A percentile compares a stretch with the other conserved stretches of the same genome.
Conservation (phyloP, 2,113 vertebrate species). For the Dunckerocampus dactyliophorus region DNA sequence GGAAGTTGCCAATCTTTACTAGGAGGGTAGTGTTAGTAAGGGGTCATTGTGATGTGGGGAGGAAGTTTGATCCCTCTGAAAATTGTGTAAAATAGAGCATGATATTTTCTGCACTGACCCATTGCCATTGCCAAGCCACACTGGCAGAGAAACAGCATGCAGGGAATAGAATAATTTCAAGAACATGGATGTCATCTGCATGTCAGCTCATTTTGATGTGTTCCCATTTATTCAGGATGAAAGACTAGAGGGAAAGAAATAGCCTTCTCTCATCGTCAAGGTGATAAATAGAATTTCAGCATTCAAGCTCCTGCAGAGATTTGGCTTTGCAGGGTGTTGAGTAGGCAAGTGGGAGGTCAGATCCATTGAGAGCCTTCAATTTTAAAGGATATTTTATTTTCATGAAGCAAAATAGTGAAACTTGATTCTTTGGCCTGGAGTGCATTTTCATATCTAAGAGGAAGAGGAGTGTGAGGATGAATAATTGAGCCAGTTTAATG, state of each 20-base stretch:
- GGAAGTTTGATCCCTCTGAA: constrained; percentile 12
- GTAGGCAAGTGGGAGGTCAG: constrained; percentile 27
- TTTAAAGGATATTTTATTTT: constrained; percentile 59
- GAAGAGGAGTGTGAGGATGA: constrained; percentile 44
- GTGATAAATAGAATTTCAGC: constrained; percentile 67
- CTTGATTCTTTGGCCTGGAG: constrained; percentile 30
- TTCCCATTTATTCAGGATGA: constrained; percentile 35
- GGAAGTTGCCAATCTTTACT: constrained; percentile 42
- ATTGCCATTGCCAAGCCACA: constrained; percentile 29
- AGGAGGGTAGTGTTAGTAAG: constrained; percentile 10
- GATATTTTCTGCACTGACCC: constrained; percentile 21
- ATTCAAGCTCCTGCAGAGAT: constrained; percentile 46
- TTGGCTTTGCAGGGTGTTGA: constrained; percentile 35
- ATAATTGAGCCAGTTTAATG: constrained; percentile 67
- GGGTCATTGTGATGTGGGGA: neutral
- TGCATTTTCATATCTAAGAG: constrained; percentile 49
- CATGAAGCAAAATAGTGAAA: constrained; percentile 48
- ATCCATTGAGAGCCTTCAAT: constrained; percentile 56
- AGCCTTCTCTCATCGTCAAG: constrained; percentile 41
- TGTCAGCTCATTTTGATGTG: constrained; percentile 47
- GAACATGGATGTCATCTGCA: constrained; percentile 43
- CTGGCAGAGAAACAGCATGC: constrained; percentile 13
- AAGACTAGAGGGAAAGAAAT: constrained; percentile 20
- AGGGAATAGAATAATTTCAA: constrained; percentile 27
- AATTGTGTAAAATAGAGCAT: constrained; percentile 26